Evolutionary conservation across 2,888 invertebrate species (phyloP).

Genomic region (Philhelius pedissequus): DNA sequence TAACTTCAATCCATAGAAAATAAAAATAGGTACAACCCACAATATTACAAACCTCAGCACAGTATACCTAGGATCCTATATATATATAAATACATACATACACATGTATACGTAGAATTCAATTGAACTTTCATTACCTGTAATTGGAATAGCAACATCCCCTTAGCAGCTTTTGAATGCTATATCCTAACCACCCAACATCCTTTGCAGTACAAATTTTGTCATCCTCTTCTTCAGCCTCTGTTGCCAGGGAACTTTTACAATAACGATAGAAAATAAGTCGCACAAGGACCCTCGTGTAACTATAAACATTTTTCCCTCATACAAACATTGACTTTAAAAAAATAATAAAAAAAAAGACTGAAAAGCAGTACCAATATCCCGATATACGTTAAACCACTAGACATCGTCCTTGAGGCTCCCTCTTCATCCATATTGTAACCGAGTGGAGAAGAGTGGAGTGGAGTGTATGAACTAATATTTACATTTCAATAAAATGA

Average conservation of each 20-base stretch:
- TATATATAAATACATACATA: neutral
- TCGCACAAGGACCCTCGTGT: constrained; percentile 46
- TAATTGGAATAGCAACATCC: constrained; percentile 54
- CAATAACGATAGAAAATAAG: constrained; percentile 60
- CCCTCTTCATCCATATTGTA: too few species aligned
- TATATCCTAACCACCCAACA: constrained; percentile 9
- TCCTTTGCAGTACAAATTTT: constrained; percentile 5
- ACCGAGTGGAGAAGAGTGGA: constrained; percentile 8
- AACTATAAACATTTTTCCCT: constrained; percentile 37
- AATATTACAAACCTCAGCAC: constrained; percentile 25
- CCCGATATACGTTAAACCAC: constrained; percentile 13
- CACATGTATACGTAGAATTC: constrained; percentile 1
- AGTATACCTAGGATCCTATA: neutral
- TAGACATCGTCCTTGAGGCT: constrained; percentile 40
- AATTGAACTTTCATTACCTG: constrained; percentile 57
- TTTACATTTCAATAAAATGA: constrained; percentile 62
- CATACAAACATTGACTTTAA: constrained; percentile 22
- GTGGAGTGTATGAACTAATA: constrained; percentile 39
- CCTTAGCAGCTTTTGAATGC: constrained; percentile 6
- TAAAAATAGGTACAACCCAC: constrained; percentile 8
- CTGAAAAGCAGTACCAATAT: constrained; percentile 30
- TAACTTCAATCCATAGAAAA: constrained; percentile 11
- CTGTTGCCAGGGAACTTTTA: constrained; percentile 29
- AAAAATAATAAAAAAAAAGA: neutral
- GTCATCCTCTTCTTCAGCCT: neutral